Evolutionary conservation across 2,888 invertebrate genomes (phyloP), one percentile per base, ranked within the genome.

Genomic region (Eledone cirrhosa): DNA sequence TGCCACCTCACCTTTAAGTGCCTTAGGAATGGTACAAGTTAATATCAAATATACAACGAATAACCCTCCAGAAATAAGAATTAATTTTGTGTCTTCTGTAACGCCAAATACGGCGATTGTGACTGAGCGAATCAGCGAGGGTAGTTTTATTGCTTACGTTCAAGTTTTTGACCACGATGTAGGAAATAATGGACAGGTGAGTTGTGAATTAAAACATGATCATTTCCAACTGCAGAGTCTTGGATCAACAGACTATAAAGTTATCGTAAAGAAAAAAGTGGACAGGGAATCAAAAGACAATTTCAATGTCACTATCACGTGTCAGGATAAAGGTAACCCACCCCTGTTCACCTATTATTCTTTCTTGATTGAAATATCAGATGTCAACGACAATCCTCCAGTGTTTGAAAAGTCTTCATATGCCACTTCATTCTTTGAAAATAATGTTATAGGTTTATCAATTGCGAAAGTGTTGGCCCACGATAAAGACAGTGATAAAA

Each of bases 11-110:
- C 84, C 87, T 0, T 82, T 84, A 74, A 86, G 85, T 33, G 82
- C 86, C 2, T 84, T 85, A 53, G 85, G 86, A 2, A 82, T 85
- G 74, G 87, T 87, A 3, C 82, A 82, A 63, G 83, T 88, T 33
- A 81, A 82, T 65, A 94, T 98, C 13, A 95, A 96, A 87, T 91
- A 91, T 82, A 97, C 97, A 91, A 97, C 98, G 91, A 98, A 98
- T 90, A 97, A 97, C 90, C 97, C 97, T 22, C 97, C 98, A 0
- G 93, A 96, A 63, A 85, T 88, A 31, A 81, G 80, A 22, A 80
- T 84, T 48, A 83, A 83, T 72, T 74, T 80, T 19, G 79, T 84
- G 19, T 80, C 79, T 2, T 78, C 79, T 19, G 82, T 83, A 22
- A 80, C 82, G 41, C 72, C 81, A 24, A 82, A 83, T 47, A 84